These are phyloP conservation scores for Paraplagusia blochii DNA, from an alignment of 2,113 vertebrate species.

Conservation along the genomic window DNA sequence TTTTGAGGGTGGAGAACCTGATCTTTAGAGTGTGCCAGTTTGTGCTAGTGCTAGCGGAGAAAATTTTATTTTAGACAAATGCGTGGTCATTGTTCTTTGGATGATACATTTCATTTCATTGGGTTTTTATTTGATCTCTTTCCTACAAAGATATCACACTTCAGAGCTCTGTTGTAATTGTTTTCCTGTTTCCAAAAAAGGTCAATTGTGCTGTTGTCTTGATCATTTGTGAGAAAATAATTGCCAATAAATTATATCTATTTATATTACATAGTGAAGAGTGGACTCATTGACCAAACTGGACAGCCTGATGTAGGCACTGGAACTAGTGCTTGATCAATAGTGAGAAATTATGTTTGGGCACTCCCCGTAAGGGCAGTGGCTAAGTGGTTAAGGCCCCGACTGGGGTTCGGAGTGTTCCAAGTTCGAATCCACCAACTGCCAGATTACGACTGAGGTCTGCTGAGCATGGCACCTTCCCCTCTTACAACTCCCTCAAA, in stretches of 20 bases:
- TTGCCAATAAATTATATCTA: conserved; percentile 42
- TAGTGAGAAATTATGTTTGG: too few species aligned
- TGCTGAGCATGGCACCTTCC: too few species aligned
- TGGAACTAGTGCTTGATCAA: too few species aligned
- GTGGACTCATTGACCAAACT: too few species aligned
- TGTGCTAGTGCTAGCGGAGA: conserved; percentile 15
- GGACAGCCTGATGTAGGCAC: too few species aligned
- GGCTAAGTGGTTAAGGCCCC: too few species aligned
- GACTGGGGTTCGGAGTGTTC: too few species aligned
- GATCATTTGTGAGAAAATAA: conserved; percentile 21
- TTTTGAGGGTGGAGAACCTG: conserved; percentile 7
- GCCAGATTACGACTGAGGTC: too few species aligned
- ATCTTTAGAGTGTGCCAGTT: conserved; percentile 12
- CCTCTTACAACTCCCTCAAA: too few species aligned
- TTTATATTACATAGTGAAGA: background rate
- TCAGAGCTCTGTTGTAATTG: conserved; percentile 32
- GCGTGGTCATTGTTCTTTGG: conserved; percentile 41
- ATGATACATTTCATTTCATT: conserved; percentile 26
- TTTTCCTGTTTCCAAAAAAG: conserved; percentile 47
- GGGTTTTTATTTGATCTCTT: conserved; percentile 4
- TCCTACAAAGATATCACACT: conserved; percentile 25
- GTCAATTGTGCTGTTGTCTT: conserved; percentile 32
- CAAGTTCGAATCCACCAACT: too few species aligned
- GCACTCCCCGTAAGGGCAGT: too few species aligned
- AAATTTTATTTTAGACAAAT: conserved; percentile 5